Evolutionary conservation across 1,140 invertebrate species (phyloP), one percentile per base, ranked within the genome.

Genomic region (Drosophila erecta): DNA sequence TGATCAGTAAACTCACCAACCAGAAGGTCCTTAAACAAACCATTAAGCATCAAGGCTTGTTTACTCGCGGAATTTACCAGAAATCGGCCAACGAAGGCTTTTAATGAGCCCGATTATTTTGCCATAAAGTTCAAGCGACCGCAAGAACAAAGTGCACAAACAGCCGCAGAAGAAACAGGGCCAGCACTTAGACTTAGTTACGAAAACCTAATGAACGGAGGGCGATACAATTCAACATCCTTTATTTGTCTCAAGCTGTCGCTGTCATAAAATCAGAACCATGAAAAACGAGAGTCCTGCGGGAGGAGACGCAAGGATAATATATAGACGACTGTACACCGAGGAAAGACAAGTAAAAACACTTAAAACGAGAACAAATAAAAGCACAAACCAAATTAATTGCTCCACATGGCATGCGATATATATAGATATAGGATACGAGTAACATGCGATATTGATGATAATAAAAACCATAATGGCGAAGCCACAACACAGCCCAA

Each of bases 391-490:
- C 40, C 74, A 72, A 79, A 86, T 86, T 86, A 86, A 86, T 86
- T 86, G 81, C 66, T 78, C 60, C 69, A 78, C 78, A 81, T 81
- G 81, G 75, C 66, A 78, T 59, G 71, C 57, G 62, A 69, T 69
- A 66, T 65, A 70, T 67, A 76, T 35, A 44, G 38, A 69, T 67
- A 76, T 56, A 62, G 56, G 60, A 56, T 62, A 70, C 64, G 60
- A 67, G 46, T 65, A 86, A 79, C 75, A 86, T 86, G 74, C 57
- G 78, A 87, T 86, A 81, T 81, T 86, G 81, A 87, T 86, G 83
- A 86, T 76, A 86, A 87, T 87, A 86, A 87, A 86, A 75, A 80
- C 81, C 81, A 84, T 84, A 85, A 84, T 85, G 81, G 81, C 33
- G 46, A 55, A 43, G 14, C 59, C 53, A 17, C 47, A 33, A 49